Evolutionary conservation across 2,113 vertebrate genomes (phyloP).

Genomic region (Oncorhynchus mykiss): DNA sequence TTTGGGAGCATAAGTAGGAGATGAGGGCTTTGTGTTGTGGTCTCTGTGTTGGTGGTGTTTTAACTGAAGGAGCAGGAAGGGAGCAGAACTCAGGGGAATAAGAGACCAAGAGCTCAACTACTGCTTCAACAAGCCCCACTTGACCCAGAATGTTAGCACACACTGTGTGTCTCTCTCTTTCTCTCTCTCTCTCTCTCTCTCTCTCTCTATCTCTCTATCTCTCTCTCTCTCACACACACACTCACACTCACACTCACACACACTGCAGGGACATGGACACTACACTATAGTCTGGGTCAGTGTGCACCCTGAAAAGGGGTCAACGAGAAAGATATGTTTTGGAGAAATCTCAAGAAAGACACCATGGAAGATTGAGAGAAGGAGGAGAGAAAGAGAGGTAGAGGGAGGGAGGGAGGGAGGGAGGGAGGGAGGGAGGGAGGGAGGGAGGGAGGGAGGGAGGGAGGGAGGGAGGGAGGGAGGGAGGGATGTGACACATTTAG

Average conservation of each 20-base stretch:
- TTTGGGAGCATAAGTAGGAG: not conserved
- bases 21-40: not conserved
- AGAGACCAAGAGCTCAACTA: not conserved
- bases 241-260: not conserved
- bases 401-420: not conserved
- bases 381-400: constrained; percentile 22
- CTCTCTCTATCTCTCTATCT: too few species aligned
- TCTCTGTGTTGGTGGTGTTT: not conserved
- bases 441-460: constrained; percentile 37
- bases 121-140: constrained; percentile 16
- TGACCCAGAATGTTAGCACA: not conserved
- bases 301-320: not conserved
- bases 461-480: constrained; percentile 25
- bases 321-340: constrained; percentile 15
- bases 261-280: not conserved
- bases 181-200: not conserved
- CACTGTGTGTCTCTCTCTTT: not conserved
- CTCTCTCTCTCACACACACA: not conserved
- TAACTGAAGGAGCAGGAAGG: not conserved
- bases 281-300: too few species aligned
- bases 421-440: constrained; percentile 10
- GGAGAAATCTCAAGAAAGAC: constrained; percentile 45
- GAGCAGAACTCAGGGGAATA: not conserved
- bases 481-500: constrained; percentile 78
- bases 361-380: constrained; percentile 31